Evolutionary conservation across 2,888 invertebrate genomes (phyloP).

Genomic region (Cosmopolites sordidus): DNA sequence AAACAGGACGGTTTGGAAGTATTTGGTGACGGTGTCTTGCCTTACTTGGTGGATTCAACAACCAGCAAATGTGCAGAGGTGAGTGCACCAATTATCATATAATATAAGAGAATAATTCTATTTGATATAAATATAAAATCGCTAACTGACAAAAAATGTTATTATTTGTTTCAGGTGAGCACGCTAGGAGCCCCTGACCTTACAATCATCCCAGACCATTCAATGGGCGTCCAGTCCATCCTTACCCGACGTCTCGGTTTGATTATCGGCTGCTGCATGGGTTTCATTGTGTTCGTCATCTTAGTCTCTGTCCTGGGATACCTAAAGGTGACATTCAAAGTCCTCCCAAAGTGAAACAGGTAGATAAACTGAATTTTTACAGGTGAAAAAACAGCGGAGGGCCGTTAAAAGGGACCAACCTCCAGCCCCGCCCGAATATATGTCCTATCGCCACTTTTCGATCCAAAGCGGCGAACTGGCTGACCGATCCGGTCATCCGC

Average conservation of each 20-base stretch:
- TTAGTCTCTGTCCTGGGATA: slow-evolving; percentile 80
- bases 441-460: slow-evolving; percentile 72
- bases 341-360: not conserved
- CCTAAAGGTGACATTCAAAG: slow-evolving; percentile 56
- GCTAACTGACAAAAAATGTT: not conserved
- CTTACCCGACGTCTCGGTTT: slow-evolving; percentile 77
- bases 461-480: slow-evolving; percentile 61
- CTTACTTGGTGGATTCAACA: slow-evolving; percentile 63
- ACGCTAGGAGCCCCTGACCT: slow-evolving; percentile 68
- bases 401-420: slow-evolving; percentile 69
- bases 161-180: slow-evolving; percentile 48
- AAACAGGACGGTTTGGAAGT: slow-evolving; percentile 46
- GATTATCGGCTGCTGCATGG: slow-evolving; percentile 82
- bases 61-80: slow-evolving; percentile 70
- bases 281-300: slow-evolving; percentile 78
- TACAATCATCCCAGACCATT: slow-evolving; percentile 45
- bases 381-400: slow-evolving; percentile 71
- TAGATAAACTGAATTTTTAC: slow-evolving; percentile 3
- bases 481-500: slow-evolving; percentile 44
- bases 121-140: not conserved
- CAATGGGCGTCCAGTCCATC: slow-evolving; percentile 63
- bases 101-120: too few species aligned
- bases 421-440: slow-evolving; percentile 70
- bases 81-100: not conserved
- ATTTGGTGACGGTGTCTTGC: slow-evolving; percentile 54